Evolutionary conservation across 1,140 invertebrate species (phyloP).

Genomic region (Psix sp.): DNA sequence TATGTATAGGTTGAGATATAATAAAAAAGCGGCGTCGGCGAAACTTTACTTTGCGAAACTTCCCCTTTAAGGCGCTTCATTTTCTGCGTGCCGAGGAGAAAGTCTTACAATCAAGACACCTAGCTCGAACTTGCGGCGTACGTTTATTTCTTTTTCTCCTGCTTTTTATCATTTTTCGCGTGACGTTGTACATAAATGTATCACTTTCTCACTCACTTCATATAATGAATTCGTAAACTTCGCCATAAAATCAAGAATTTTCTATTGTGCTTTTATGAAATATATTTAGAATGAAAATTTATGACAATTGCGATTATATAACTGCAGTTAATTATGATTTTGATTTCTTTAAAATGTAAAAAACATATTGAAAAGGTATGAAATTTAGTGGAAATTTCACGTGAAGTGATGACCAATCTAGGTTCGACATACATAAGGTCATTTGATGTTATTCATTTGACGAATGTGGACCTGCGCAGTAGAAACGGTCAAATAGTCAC

Average conservation of each 20-base stretch:
- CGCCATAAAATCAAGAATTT: not conserved
- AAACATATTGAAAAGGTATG: no score
- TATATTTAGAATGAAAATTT: no score
- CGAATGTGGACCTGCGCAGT: constrained; percentile 70
- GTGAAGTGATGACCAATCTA: constrained; percentile 34
- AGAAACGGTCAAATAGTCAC: constrained; percentile 64
- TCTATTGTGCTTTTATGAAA: no score
- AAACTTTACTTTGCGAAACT: constrained; percentile 73
- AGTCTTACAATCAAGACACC: constrained; percentile 70
- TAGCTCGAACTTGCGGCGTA: constrained; percentile 60
- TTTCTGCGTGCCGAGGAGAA: constrained; percentile 64
- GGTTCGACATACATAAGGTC: constrained; percentile 41
- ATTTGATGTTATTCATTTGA: constrained; percentile 61
- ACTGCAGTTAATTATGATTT: no score
- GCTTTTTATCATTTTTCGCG: constrained; percentile 54
- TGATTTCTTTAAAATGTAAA: no score
- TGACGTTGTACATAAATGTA: constrained; percentile 52
- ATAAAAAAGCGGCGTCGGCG: constrained; percentile 55
- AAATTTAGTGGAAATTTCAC: not conserved
- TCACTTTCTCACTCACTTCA: constrained; percentile 61
- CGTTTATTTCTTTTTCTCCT: constrained; percentile 54
- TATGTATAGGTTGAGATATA: constrained; percentile 44
- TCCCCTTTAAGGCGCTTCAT: constrained; percentile 75
- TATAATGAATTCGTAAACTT: constrained; percentile 59
- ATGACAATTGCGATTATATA: no score